These are phyloP conservation scores for Notamacropus eugenii DNA, from an alignment of 2,797 vertebrate species.

Conservation along the genomic window DNA sequence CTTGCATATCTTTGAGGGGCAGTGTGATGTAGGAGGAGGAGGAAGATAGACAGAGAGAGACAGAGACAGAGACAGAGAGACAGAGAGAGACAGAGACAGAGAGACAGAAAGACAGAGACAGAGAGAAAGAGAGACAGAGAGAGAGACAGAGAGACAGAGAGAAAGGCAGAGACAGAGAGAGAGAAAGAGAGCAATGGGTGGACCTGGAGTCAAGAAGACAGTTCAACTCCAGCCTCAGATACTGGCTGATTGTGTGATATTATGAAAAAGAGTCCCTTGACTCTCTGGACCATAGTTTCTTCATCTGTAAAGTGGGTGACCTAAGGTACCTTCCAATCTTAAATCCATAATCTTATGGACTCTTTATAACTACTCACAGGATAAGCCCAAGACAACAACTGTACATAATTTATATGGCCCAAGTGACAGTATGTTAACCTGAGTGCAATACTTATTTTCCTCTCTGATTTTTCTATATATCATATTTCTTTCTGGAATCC, in stretches of 20 bases:
- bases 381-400: background rate
- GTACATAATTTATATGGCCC: constrained; percentile 14
- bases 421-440: background rate
- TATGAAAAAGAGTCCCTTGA: background rate
- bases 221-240: background rate
- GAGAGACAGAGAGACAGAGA: too few species aligned
- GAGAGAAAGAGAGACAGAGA: too few species aligned
- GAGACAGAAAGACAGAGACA: too few species aligned
- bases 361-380: background rate
- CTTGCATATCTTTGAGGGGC: background rate
- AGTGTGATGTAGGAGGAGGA: background rate
- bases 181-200: background rate
- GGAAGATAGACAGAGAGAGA: too few species aligned
- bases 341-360: background rate
- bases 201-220: background rate
- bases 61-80: too few species aligned
- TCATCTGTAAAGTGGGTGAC: background rate
- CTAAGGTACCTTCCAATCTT: background rate
- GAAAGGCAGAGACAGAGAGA: too few species aligned
- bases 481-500: background rate
- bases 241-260: background rate
- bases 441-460: background rate
- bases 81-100: too few species aligned
- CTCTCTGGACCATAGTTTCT: background rate
- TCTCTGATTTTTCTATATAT: background rate